Base-by-base conservation (phyloP, 2,888 invertebrate species). In the Cataglyphis rosenhaueri region DNA sequence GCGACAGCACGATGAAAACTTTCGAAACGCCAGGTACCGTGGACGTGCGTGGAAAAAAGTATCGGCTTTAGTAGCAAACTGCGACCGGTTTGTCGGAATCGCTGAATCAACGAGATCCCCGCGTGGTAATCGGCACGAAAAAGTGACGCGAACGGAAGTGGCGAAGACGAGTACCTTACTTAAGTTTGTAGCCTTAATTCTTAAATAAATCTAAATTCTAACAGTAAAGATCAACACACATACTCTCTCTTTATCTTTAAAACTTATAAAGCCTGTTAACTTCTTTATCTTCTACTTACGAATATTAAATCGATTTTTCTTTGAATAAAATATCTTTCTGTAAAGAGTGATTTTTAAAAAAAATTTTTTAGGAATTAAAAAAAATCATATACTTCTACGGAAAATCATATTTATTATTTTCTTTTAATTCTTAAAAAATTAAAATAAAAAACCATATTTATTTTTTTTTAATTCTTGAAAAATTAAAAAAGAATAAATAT, bases 1-100 rank as follows among this genome's bases (percentile, higher is more conserved):
- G 64, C 84, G 88, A 89, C 89, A 89, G 89, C 75, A 79, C 87
- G 86, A 87, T 87, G 84, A 88, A 86, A 89, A 87, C 89, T 89
- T 88, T 87, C 84, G 81, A 78, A 89, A 89, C 65, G 86, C 85
- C 84, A 79, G 82, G 87, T 75, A 82, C 48, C 44, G 41, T 62
- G 81, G 44, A 87, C 86, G 87, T 87, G 88, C 81, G 81, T 83
- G 62, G 84, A 87, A 89, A 86, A 85, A 85, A 84, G 44, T 75
- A 88, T 82, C 78, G 81, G 75, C 74, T 84, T 84, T 82, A 74
- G 41, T 71, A 52, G 32, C 66, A 71, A 88, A 84, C 84, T 81
- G 62, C 62, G 25, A 83, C 83, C 64, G 64, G n/a, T 44, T 71
- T 57, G 68, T 61, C 55, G 61, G 48, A 64, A 73, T 79, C 64